phyloP scores from a whole-genome alignment of 1,140 invertebrate genomes.

The Cydia fagiglandana region DNA sequence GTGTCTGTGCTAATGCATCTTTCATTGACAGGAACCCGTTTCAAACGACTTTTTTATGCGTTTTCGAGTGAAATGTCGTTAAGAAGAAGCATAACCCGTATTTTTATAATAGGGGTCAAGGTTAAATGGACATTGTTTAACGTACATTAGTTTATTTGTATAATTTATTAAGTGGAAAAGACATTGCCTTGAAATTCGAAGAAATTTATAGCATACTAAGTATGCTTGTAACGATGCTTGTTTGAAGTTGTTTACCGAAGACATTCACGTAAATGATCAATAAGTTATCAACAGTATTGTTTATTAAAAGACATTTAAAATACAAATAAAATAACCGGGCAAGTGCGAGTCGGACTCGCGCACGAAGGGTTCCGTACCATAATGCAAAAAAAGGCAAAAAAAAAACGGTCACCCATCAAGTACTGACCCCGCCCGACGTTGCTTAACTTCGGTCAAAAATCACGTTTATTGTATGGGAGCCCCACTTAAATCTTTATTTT shows the following conservation, averaged over 20 bases:
- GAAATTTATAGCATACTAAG: neutral
- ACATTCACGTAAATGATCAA: neutral
- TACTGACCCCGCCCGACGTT: no score
- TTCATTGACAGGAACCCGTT: neutral
- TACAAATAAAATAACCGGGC: no score
- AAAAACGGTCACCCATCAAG: no score
- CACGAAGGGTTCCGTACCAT: no score
- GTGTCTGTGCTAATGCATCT: slow-evolving; percentile 4
- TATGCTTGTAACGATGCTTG: neutral
- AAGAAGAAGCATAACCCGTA: slow-evolving; percentile 5
- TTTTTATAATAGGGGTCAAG: slow-evolving; percentile 10
- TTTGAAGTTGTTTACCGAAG: neutral
- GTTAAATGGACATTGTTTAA: neutral
- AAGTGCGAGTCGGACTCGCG: no score
- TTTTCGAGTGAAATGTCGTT: neutral
- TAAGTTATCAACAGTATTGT: neutral
- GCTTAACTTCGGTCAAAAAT: no score
- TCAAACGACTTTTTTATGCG: slow-evolving; percentile 15
- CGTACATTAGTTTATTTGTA: neutral
- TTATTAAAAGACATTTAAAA: neutral
- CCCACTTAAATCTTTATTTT: no score
- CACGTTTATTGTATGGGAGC: no score
- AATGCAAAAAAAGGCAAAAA: no score
- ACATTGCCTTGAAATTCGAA: neutral
- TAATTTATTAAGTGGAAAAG: neutral